Percentiles rank a stretch among this genome's conserved stretches.
Evolutionary conservation across 2,113 vertebrate genomes (phyloP).

Genomic region (Myodes glareolus): DNA sequence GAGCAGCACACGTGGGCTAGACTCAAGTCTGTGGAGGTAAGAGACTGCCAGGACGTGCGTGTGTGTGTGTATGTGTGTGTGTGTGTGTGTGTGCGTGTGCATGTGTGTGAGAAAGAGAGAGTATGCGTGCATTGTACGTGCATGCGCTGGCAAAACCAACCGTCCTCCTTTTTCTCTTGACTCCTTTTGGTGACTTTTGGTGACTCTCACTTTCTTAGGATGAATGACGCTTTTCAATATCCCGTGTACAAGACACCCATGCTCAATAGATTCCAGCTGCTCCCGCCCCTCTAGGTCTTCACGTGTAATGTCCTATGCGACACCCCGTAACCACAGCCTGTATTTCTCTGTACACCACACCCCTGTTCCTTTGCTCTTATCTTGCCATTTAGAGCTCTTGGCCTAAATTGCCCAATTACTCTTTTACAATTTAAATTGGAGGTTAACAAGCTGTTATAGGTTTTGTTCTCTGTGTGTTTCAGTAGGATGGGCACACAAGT

Average conservation of each 20-base stretch:
- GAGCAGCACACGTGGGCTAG: neutral
- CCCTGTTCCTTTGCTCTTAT: constrained; percentile 9
- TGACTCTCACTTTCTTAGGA: neutral
- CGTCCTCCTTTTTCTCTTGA: neutral
- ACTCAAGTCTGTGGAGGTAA: neutral
- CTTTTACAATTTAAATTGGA: constrained; percentile 46
- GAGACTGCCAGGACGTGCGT: neutral
- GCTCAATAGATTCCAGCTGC: neutral
- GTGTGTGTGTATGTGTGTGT: neutral
- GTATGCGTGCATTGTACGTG: no score
- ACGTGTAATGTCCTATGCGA: neutral
- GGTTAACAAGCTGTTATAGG: constrained; percentile 2
- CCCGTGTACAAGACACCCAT: neutral
- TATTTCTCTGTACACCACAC: neutral
- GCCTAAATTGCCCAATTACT: constrained; percentile 43
- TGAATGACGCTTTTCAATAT: neutral
- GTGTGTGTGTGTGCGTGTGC: neutral
- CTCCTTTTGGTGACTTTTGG: neutral
- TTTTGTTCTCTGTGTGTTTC: constrained; percentile 22
- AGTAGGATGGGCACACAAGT: neutral
- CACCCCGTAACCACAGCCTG: neutral
- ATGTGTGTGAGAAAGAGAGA: no score
- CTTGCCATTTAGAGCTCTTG: neutral
- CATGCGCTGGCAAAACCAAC: neutral
- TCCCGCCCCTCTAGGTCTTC: neutral